Base-by-base conservation (phyloP, 2,113 vertebrate genomes). In the Diadophis punctatus region DNA sequence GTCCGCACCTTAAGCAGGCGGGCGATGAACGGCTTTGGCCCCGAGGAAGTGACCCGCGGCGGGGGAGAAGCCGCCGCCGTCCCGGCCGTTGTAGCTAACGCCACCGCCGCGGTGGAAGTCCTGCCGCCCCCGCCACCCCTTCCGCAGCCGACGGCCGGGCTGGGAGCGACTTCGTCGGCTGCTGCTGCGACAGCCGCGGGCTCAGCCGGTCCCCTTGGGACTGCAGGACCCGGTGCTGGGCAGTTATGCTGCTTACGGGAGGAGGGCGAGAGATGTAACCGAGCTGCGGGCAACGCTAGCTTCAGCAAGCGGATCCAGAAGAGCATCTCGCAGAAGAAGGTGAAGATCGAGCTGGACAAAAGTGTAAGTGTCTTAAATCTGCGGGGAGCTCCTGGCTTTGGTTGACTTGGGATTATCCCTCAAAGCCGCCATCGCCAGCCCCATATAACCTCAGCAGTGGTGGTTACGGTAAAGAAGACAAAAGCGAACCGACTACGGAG, bases 251-350 rank as follows among this genome's bases (percentile, higher is more conserved):
- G 98, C 86, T 90, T 98, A 94, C 95, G 97, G 84, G 98, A 98
- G 94, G 98, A 98, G 86, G 97, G 98, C 0, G 98, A 98, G 95
- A 95, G 98, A 55, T 98, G 98, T 93, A 95, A 97, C 94, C 97
- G 98, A 49, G 96, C 97, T 11, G 98, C 98, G 1, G 98, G 98
- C 91, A 98, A 98, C 94, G 98, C 98, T 95, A 98, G 98, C 97
- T 98, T 98, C 96, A 98, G 98, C 97, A 98, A 98, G 96, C 94
- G 98, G 91, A 98, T 98, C 97, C 98, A 98, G 97, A 98, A 98
- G 96, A 98, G 98, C 97, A 98, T 98, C 96, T 98, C 98, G 20
- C 98, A 98, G 96, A 98, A 98, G 97, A 98, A 98, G 97, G 97
- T 98, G 94, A 98, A 98, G 96, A 98, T 98, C 92, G 98, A 98